Evolutionary conservation across 2,797 vertebrate species (phyloP), one percentile per base, ranked within the genome.

Genomic region (Diplodus sargus): DNA sequence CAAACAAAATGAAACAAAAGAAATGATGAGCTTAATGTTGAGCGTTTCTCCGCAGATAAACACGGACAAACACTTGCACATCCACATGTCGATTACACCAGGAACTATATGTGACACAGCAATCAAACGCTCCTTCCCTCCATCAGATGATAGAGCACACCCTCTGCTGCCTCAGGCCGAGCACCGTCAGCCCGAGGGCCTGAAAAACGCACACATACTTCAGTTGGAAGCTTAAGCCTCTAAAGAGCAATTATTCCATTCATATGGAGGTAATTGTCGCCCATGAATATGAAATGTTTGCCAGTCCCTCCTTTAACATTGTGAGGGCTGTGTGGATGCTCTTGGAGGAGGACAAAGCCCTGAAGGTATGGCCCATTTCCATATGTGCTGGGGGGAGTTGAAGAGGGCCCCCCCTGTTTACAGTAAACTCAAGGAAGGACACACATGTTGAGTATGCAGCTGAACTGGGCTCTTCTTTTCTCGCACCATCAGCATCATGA

Each of bases 241-340:
- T 91, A 87, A 86, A 90, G 77, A 85, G 87, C 79, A 91, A 93
- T 94, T 93, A 94, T 88, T 88, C 92, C 87, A 93, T 95, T 95
- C 91, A 93, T 89, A 92, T 93, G 92, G 82, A 84, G 81, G 91
- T 94, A 84, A 93, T 91, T 94, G 92, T 85, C 66, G 14, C 0
- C 89, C 91, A 95, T 95, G 94, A 95, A 95, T 95, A 90, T 93
- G 90, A 95, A 95, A 90, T 89, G 91, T 93, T 92, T 91, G 84
- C 25, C 91, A 81, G 85, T 81, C 78, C 83, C 84, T 78, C 75
- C 89, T 94, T 89, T 91, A 90, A 93, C 91, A 90, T 81, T 87
- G 81, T 86, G 83, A 85, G 82, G 70, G 75, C 52, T 52, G 66
- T 86, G 82, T 90, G 85, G 84, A 90, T 92, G 87, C 83, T 84